These are phyloP conservation scores for Diachrysia chrysitis DNA, from an alignment of 2,888 invertebrate genomes.

Conservation along the genomic window DNA sequence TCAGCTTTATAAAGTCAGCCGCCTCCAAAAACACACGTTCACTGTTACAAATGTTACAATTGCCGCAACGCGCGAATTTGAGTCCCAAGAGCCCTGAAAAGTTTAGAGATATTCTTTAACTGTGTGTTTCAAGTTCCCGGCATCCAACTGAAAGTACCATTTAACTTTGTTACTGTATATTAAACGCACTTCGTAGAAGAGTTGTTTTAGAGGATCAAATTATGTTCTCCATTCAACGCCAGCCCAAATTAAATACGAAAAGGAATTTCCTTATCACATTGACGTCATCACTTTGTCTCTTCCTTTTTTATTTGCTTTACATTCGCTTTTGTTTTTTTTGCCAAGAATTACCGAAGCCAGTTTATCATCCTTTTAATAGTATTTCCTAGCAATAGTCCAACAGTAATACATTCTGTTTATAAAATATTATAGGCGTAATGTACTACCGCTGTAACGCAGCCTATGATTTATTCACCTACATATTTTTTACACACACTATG, in stretches of 20 bases:
- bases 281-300: background rate
- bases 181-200: background rate
- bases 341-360: too few species aligned
- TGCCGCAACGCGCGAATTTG: background rate
- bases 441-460: background rate
- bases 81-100: background rate
- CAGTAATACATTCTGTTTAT: too few species aligned
- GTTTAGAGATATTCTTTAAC: background rate
- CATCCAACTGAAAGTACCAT: background rate
- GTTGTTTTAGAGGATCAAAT: background rate
- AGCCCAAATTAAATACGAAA: conserved; percentile 1
- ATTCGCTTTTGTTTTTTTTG: too few species aligned
- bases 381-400: too few species aligned
- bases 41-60: background rate
- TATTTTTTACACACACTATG: conserved; percentile 6
- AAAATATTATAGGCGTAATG: background rate
- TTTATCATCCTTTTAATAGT: too few species aligned
- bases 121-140: conserved; percentile 1
- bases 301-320: too few species aligned
- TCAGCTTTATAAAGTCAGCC: background rate
- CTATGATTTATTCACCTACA: background rate
- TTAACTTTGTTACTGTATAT: background rate
- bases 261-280: background rate
- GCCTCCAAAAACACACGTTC: background rate
- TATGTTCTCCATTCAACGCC: background rate